Evolutionary conservation across 1,140 invertebrate genomes (phyloP).

Genomic region (Tribolium madens): DNA sequence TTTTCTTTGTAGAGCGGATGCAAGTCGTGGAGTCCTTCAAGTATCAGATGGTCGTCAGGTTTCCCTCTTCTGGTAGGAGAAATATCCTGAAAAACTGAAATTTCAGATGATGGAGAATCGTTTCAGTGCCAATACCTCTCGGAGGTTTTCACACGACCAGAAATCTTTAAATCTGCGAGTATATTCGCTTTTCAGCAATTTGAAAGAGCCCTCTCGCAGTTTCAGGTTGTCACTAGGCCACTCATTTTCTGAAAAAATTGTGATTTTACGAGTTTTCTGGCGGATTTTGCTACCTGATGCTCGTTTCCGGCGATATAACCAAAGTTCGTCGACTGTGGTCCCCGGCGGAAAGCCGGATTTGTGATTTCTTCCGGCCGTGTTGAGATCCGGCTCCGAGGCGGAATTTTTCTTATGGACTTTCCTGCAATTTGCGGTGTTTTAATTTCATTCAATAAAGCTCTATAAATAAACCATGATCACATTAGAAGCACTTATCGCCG

Average conservation of each 20-base stretch:
- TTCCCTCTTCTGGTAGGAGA: not conserved
- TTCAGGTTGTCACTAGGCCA: constrained; percentile 50
- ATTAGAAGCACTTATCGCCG: not conserved
- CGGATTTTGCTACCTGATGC: not conserved
- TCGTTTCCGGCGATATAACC: constrained; percentile 67
- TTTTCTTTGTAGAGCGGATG: constrained; percentile 52
- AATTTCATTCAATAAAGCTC: not conserved
- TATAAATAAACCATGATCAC: not conserved
- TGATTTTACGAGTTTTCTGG: not conserved
- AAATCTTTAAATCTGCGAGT: constrained; percentile 55
- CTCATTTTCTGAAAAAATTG: constrained; percentile 31
- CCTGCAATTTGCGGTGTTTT: not conserved
- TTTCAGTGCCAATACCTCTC: not conserved
- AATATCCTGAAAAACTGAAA: constrained; percentile 40
- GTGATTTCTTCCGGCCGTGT: constrained; percentile 24
- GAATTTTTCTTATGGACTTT: not conserved
- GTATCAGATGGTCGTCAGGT: constrained; percentile 47
- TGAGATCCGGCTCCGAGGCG: constrained; percentile 8
- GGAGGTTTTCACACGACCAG: not conserved
- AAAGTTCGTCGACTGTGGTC: constrained; percentile 70
- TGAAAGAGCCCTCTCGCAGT: constrained; percentile 59
- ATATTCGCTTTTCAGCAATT: constrained; percentile 62
- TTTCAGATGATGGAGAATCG: not conserved
- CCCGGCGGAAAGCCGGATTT: constrained; percentile 65
- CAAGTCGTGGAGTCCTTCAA: constrained; percentile 50